These are phyloP conservation scores for Spondyliosoma cantharus DNA, from an alignment of 2,797 vertebrate species.

Conservation along the genomic window DNA sequence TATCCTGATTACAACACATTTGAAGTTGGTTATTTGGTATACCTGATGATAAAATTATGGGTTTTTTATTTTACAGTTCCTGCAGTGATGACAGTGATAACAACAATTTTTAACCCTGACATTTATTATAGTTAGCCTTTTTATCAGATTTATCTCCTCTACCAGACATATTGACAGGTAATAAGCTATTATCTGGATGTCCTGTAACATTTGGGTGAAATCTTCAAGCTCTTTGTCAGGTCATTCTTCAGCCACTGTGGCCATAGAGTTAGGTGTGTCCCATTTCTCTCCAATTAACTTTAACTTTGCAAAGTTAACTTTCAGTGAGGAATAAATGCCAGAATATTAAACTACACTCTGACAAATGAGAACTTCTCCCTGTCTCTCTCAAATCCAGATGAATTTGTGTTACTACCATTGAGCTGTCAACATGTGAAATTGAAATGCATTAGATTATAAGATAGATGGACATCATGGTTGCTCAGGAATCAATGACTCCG, in stretches of 20 bases:
- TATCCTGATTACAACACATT: neutral
- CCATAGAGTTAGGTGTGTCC: neutral
- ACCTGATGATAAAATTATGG: neutral
- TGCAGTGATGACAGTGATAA: neutral
- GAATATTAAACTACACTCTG: no score
- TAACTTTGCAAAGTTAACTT: no score
- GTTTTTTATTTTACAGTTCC: slow-evolving; percentile 1
- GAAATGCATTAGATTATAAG: neutral
- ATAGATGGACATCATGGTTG: neutral
- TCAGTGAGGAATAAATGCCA: no score
- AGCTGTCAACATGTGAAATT: neutral
- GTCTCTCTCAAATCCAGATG: neutral
- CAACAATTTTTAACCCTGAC: neutral
- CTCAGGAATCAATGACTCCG: neutral
- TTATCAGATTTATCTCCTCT: neutral
- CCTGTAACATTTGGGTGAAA: neutral
- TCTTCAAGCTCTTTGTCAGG: no score
- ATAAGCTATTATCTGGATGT: neutral
- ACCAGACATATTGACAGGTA: neutral
- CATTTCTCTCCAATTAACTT: neutral
- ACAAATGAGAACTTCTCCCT: no score
- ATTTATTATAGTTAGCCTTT: neutral
- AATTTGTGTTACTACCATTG: neutral
- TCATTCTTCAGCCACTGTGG: no score
- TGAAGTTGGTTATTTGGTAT: neutral